Evolutionary conservation across 2,113 vertebrate species (phyloP), one percentile per base, ranked within the genome.

Genomic region (Actenoides lindsayi): DNA sequence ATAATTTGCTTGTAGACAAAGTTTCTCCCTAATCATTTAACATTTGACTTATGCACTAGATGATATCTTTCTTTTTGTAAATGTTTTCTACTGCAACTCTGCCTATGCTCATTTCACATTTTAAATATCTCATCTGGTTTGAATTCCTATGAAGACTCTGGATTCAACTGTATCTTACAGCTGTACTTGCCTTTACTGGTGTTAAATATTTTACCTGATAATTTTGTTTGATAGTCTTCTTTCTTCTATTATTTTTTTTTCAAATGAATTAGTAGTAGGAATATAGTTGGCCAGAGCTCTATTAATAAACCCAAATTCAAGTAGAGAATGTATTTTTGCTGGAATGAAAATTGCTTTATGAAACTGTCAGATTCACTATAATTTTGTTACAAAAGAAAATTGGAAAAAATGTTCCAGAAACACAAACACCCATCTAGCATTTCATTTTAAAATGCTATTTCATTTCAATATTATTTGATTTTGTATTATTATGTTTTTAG

Each of bases 291-390:
- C 90, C 53, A 37, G 69, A 79, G 44, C 39, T 90, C 48, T 90
- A 92, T 94, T 96, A 94, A 95, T 95, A 95, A 95, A 95, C 94
- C 48, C 51, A 92, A 84, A 89, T 93, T 95, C 83, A 93, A 96
- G 76, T 21, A 77, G 70, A 87, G 91, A 93, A 93, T 24, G 70
- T 96, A 93, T 96, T 97, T 96, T 95, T 97, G 16, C 95, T 96
- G 95, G 92, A 96, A 96, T 92, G 88, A 93, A 95, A 95, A 96
- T 89, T 95, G 48, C 92, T 94, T 95, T 90, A 92, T 96, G 77
- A 96, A 97, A 95, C 88, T 94, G 90, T 95, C 94, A 92, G 65
- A 89, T 88, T 93, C 86, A 91, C 83, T 92, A 53, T 84, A 95
- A 95, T 92, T 94, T 93, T 96, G 83, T 95, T 94, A 93, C 69